Evolutionary conservation across 2,888 invertebrate genomes (phyloP).

Genomic region (Odontomyia ornata): DNA sequence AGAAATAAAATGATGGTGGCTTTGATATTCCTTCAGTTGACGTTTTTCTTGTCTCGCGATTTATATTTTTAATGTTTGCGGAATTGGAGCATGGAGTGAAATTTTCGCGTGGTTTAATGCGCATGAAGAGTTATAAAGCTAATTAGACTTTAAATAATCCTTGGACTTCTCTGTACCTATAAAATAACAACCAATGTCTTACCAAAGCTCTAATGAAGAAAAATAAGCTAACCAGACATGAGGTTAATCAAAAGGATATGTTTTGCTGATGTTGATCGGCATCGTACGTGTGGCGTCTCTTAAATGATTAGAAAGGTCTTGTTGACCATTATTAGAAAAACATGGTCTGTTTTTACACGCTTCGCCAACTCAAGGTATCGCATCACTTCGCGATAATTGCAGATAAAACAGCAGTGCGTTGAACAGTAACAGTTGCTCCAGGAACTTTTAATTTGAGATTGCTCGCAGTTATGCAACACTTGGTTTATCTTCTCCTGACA

Average conservation of each 20-base stretch:
- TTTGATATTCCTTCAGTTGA: background rate
- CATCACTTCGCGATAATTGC: slow-evolving; percentile 10
- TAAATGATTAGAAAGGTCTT: slow-evolving; percentile 28
- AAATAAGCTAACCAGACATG: slow-evolving; percentile 36
- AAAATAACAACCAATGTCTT: too few species aligned
- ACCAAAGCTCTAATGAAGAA: background rate
- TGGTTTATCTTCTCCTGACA: slow-evolving; percentile 9
- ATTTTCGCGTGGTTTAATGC: background rate
- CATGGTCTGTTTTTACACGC: slow-evolving; percentile 20
- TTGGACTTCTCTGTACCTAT: too few species aligned
- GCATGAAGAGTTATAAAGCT: background rate
- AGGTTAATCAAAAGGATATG: slow-evolving; percentile 27
- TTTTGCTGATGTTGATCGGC: slow-evolving; percentile 2
- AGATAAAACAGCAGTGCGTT: background rate
- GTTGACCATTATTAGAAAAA: slow-evolving; percentile 36
- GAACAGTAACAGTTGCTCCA: background rate
- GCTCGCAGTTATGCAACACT: background rate
- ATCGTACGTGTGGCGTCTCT: slow-evolving; percentile 39
- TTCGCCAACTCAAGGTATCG: background rate
- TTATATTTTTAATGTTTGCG: background rate
- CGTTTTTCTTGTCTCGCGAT: background rate
- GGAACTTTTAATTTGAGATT: slow-evolving; percentile 22
- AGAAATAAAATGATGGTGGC: slow-evolving; percentile 2
- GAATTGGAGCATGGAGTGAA: too few species aligned
- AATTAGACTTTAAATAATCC: too few species aligned